Evolutionary conservation across 2,113 vertebrate genomes (phyloP), one percentile per base, ranked within the genome.

Genomic region (Anas platyrhynchos): DNA sequence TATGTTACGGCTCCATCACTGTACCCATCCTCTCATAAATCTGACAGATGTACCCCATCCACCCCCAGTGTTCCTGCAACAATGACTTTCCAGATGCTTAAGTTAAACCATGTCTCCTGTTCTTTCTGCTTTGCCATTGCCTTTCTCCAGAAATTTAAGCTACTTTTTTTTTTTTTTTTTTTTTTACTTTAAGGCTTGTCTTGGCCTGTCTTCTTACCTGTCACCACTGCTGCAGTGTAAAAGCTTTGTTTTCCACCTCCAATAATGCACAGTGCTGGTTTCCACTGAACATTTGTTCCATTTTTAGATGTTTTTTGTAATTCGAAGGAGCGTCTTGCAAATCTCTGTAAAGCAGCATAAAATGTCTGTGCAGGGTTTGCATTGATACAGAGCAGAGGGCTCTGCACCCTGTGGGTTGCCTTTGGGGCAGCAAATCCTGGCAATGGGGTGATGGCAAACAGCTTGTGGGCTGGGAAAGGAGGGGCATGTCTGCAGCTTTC

Each of bases 1-100:
- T 94, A 66, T 95, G 55, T 86, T 92, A 91, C 1, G 83, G 90
- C 88, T 96, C 91, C 92, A 69, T 90, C 90, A 90, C 83, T 75
- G 79, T 67, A 94, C 27, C 95, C 88, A 93, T 94, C 83, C 63
- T 69, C 67, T 68, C 68, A 71, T n/a, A 94, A 93, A 83, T 59
- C 61, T 94, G 92, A 90, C 86, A 91, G 92, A 88, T 86, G 79
- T 74, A 74, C 67, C 11, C 5, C 91, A n/a, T 68, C 73, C 94
- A 83, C 67, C 55, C 68, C n/a, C 61, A 86, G 73, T 67, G 55
- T 46, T 96, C 61, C 86, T 86, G 92, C 94, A 88, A 88, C 90
- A 65, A 95, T 73, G 91, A 93, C 80, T 93, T 93, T 95, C 92
- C 92, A 86, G 88, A 74, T 3, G 5, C 75, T 69, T 55, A 41